Evolutionary conservation across 2,797 vertebrate species (phyloP).

Genomic region (Schizopygopsis malacanthus): DNA sequence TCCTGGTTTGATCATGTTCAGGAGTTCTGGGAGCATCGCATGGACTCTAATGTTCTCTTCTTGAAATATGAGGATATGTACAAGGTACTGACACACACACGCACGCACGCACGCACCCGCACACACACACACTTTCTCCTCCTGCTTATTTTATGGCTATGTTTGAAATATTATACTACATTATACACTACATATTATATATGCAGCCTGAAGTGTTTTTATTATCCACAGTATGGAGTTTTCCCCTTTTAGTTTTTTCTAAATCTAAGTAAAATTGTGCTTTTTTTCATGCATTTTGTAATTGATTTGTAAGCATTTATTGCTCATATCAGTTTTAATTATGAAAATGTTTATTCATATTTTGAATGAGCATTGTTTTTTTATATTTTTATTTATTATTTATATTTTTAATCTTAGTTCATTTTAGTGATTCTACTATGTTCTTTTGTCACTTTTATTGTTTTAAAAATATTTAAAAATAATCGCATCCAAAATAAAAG

Average conservation of each 20-base stretch:
- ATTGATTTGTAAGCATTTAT: background rate
- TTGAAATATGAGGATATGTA: slow-evolving; percentile 99
- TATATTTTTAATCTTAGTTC: background rate
- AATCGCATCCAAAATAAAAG: too few species aligned
- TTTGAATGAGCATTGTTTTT: background rate
- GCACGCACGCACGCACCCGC: background rate
- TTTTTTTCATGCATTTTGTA: background rate
- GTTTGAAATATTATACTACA: background rate
- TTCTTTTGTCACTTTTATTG: background rate
- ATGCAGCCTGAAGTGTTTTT: background rate
- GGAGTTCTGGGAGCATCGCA: slow-evolving; percentile 97
- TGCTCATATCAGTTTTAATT: background rate
- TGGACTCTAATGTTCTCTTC: slow-evolving; percentile 94
- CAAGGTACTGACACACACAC: slow-evolving; percentile 79
- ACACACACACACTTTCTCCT: background rate
- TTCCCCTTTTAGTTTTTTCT: background rate
- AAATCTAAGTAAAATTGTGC: background rate
- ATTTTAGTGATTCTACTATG: background rate
- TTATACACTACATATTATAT: background rate
- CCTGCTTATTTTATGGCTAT: background rate
- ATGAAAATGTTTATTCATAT: background rate
- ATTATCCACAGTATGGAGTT: background rate
- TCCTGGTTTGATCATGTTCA: slow-evolving; percentile 99
- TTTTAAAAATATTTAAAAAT: background rate
- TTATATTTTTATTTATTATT: background rate